phyloP scores from a whole-genome alignment of 2,113 vertebrate species.

The Colistium nudipinnis region DNA sequence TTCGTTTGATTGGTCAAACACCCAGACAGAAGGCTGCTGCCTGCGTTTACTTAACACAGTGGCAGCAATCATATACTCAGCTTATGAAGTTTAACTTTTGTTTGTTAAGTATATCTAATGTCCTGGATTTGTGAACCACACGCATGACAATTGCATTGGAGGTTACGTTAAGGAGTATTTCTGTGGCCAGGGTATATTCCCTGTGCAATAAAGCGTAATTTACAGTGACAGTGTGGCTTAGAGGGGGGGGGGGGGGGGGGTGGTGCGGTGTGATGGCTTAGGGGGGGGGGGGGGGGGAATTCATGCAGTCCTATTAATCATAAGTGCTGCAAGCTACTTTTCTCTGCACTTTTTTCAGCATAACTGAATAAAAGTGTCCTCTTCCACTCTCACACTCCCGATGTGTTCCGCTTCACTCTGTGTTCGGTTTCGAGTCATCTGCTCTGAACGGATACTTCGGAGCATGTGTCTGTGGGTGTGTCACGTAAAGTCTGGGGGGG shows the following conservation, averaged over 20 bases:
- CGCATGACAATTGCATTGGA: too few species aligned
- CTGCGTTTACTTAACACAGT: too few species aligned
- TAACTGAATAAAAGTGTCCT: background rate
- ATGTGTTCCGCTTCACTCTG: slow-evolving; percentile 78
- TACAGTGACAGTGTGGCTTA: background rate
- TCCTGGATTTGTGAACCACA: slow-evolving; percentile 4
- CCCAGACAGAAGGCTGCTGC: background rate
- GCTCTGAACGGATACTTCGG: slow-evolving; percentile 72
- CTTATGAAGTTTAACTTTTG: too few species aligned
- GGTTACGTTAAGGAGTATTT: background rate
- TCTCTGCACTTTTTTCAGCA: background rate
- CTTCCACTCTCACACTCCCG: slow-evolving; percentile 71
- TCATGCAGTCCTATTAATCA: background rate
- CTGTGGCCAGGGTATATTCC: slow-evolving; percentile 52
- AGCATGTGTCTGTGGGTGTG: slow-evolving; percentile 79
- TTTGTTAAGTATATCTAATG: background rate
- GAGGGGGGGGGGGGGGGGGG: background rate
- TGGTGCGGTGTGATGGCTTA: too few species aligned
- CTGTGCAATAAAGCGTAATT: slow-evolving; percentile 6
- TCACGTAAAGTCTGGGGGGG: slow-evolving; percentile 32
- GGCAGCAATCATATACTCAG: too few species aligned
- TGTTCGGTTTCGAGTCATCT: slow-evolving; percentile 60
- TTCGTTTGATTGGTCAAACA: background rate
- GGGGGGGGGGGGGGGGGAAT: too few species aligned
- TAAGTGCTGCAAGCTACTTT: background rate